These are phyloP conservation scores for Heliconius ismenius DNA, from an alignment of 2,888 invertebrate species.

Conservation along the genomic window DNA sequence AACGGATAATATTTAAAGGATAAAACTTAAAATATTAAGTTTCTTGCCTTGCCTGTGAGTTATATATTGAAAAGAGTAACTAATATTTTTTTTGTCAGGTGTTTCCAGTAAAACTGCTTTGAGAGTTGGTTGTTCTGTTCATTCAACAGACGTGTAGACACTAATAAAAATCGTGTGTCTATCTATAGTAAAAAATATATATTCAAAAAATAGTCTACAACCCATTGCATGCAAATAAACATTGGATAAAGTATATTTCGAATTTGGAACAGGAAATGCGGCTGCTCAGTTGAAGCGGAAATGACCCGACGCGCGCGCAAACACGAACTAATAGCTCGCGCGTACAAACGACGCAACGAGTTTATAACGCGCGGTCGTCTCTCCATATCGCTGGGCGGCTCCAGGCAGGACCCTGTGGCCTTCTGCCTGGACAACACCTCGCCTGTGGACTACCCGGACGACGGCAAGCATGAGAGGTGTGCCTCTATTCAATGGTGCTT, in stretches of 20 bases:
- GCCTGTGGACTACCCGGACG: slow-evolving; percentile 69
- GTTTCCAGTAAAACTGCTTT: too few species aligned
- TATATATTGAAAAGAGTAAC: too few species aligned
- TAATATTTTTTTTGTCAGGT: too few species aligned
- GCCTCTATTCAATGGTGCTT: neutral
- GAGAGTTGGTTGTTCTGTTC: too few species aligned
- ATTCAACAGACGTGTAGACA: too few species aligned
- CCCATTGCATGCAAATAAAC: too few species aligned
- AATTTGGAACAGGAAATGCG: slow-evolving; percentile 83
- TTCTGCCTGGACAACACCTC: slow-evolving; percentile 76
- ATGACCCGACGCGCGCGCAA: slow-evolving; percentile 85
- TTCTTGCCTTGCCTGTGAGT: too few species aligned
- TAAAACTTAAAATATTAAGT: too few species aligned
- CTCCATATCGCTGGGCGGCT: slow-evolving; percentile 93
- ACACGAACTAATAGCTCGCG: slow-evolving; percentile 95
- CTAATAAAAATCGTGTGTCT: too few species aligned
- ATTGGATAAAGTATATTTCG: neutral
- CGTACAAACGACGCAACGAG: slow-evolving; percentile 92
- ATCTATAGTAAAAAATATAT: too few species aligned
- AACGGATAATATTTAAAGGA: too few species aligned
- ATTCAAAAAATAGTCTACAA: too few species aligned
- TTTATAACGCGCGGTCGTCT: slow-evolving; percentile 91
- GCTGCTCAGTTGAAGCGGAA: slow-evolving; percentile 85
- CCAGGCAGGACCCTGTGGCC: slow-evolving; percentile 95
- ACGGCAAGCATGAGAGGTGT: slow-evolving; percentile 74